Conservation (phyloP, 2,797 vertebrate species). For the Eulemur coronatus region DNA sequence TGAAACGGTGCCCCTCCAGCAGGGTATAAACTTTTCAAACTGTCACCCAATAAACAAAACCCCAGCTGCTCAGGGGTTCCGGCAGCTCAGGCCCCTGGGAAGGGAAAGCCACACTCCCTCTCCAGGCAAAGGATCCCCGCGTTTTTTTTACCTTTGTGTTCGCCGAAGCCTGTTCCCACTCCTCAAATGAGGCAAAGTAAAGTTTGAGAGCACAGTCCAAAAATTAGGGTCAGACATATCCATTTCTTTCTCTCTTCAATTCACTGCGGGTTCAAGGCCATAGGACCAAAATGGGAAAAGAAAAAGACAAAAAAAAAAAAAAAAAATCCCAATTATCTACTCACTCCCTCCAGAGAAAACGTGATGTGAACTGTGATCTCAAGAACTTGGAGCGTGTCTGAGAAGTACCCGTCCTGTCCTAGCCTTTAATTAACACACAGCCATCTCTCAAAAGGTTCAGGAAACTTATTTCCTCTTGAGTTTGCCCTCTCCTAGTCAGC, state of each 20-base stretch:
- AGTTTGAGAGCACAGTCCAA: slow-evolving; percentile 94
- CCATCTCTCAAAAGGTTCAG: slow-evolving; percentile 47
- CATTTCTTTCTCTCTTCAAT: slow-evolving; percentile 67
- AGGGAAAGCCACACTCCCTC: not conserved
- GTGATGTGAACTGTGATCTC: slow-evolving; percentile 75
- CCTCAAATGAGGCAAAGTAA: slow-evolving; percentile 93
- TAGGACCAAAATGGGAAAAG: not conserved
- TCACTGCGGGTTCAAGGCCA: slow-evolving; percentile 65
- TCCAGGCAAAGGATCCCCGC: not conserved
- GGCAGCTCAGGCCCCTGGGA: not conserved
- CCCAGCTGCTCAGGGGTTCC: not conserved
- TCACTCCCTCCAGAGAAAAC: slow-evolving; percentile 59
- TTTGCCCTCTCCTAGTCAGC: slow-evolving; percentile 63
- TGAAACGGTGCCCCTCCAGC: not conserved
- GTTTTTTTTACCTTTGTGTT: slow-evolving; percentile 92
- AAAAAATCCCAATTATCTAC: slow-evolving; percentile 9
- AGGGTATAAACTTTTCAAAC: slow-evolving; percentile 65
- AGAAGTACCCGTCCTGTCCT: slow-evolving; percentile 80
- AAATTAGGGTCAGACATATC: slow-evolving; percentile 92
- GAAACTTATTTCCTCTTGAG: slow-evolving; percentile 67
- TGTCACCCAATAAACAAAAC: slow-evolving; percentile 13
- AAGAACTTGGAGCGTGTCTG: slow-evolving; percentile 66
- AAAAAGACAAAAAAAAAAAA: not conserved
- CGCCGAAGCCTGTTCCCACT: slow-evolving; percentile 91
- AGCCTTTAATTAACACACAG: slow-evolving; percentile 74